Evolutionary conservation across 2,797 vertebrate genomes (phyloP), one percentile per base, ranked within the genome.

Genomic region (Lophius americanus): DNA sequence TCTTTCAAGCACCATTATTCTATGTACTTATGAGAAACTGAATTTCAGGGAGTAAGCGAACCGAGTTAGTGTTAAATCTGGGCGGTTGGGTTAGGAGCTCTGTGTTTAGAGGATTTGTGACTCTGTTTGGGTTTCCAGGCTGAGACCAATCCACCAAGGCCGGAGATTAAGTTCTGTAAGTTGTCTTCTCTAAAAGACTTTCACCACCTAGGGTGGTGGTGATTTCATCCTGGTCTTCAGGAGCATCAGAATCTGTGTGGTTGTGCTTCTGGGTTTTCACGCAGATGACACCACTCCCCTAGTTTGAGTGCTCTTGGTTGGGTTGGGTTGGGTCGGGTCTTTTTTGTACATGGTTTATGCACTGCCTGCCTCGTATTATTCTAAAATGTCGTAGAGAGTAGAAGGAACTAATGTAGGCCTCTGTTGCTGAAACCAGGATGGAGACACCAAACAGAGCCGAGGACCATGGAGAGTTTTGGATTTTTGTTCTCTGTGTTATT

Each of bases 301-400:
- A 74, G 62, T 70, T 61, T 57, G 76, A 81, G 86, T 70, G 82
- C 83, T 89, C 82, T 56, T 85, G 85, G 68, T 76, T 61, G 86
- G 84, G 84, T 76, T 61, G 86, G 84, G 84, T 65, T 4, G 87
- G 86, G 82, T 64, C 42, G 81, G 82, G 71, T 44, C 73, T 64
- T 73, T 93, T 93, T 94, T 93, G 85, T 94, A 93, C 90, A 90
- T 93, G 93, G 91, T 94, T 92, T 93, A 95, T 95, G 94, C 95
- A 95, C 94, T 95, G 94, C 94, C 94, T 95, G 95, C 94, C 94
- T 95, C 85, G 92, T 92, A 92, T 84, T 90, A 88, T 57, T 86
- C 86, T 82, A 85, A 89, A 86, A 85, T 90, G 91, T 87, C 59
- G 84, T 92, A 91, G 92, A 92, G 87, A 75, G 92, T 95, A 95